These are phyloP conservation scores for Aphelocoma californica DNA, from an alignment of 2,797 vertebrate species.

Conservation along the genomic window DNA sequence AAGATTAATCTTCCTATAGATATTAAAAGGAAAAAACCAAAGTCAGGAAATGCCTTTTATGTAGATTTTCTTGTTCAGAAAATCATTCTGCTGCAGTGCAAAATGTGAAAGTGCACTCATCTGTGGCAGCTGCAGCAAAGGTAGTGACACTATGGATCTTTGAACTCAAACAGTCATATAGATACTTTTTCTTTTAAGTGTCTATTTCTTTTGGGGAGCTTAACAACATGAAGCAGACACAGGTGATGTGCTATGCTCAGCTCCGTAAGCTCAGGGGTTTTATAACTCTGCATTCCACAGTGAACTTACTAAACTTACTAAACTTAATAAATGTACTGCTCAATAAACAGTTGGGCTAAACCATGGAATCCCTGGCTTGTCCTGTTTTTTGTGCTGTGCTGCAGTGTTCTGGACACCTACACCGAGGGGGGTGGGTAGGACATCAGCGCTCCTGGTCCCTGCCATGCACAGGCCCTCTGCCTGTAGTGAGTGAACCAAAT, in stretches of 20 bases:
- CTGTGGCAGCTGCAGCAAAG: not conserved
- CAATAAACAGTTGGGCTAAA: not conserved
- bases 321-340: not conserved
- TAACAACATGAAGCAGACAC: not conserved
- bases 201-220: not conserved
- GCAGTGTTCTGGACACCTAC: accelerated
- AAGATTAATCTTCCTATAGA: not conserved
- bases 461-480: not conserved
- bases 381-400: not conserved
- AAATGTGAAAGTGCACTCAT: not conserved
- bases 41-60: not conserved
- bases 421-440: accelerated
- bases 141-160: accelerated
- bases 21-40: not conserved
- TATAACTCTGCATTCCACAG: not conserved
- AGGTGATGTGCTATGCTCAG: not conserved
- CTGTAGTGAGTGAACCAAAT: not conserved
- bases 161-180: not conserved
- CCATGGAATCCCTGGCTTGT: not conserved
- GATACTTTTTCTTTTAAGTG: not conserved
- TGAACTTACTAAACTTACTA: not conserved
- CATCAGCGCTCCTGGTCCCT: not conserved
- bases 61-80: not conserved
- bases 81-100: not conserved
- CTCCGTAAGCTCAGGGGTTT: not conserved